phyloP scores from a whole-genome alignment of 2,113 vertebrate genomes.

The Oryzias woworae region DNA sequence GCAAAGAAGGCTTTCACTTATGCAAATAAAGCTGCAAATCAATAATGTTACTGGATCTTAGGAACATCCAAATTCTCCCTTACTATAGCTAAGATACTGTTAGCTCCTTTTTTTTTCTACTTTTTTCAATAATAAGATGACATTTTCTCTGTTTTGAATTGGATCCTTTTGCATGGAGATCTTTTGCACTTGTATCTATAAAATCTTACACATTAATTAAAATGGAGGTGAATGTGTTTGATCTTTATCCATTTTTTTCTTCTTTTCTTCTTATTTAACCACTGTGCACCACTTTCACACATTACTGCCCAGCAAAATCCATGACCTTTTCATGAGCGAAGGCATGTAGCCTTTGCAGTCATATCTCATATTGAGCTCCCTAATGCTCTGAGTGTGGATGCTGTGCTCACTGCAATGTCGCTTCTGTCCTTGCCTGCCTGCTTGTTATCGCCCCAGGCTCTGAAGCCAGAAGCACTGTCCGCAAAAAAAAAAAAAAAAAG shows the following conservation, averaged over 20 bases:
- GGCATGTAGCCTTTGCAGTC: conserved; percentile 74
- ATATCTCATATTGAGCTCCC: conserved; percentile 78
- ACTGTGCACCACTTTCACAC: conserved; percentile 73
- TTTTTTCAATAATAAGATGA: not conserved
- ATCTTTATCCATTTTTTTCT: conserved; percentile 23
- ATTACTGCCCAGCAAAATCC: conserved; percentile 72
- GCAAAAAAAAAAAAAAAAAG: conserved; percentile 46
- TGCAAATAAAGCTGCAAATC: too few species aligned
- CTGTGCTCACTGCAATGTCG: conserved; percentile 58
- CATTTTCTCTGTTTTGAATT: not conserved
- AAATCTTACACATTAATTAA: conserved; percentile 12
- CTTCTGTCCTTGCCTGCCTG: conserved; percentile 64
- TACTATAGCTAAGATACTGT: too few species aligned
- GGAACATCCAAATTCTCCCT: too few species aligned
- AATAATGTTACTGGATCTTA: too few species aligned
- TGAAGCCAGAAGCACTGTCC: conserved; percentile 74
- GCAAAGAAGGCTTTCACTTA: not conserved
- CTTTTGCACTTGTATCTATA: conserved; percentile 3
- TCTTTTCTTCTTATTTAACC: conserved; percentile 42
- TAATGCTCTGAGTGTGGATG: conserved; percentile 65
- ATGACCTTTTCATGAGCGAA: conserved; percentile 77
- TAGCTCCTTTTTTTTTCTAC: too few species aligned
- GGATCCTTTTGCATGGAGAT: conserved; percentile 5
- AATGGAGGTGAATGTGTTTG: conserved; percentile 25
- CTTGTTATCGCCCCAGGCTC: conserved; percentile 61